These are phyloP conservation scores for Erethizon dorsatum DNA, from an alignment of 2,797 vertebrate species.

Conservation along the genomic window DNA sequence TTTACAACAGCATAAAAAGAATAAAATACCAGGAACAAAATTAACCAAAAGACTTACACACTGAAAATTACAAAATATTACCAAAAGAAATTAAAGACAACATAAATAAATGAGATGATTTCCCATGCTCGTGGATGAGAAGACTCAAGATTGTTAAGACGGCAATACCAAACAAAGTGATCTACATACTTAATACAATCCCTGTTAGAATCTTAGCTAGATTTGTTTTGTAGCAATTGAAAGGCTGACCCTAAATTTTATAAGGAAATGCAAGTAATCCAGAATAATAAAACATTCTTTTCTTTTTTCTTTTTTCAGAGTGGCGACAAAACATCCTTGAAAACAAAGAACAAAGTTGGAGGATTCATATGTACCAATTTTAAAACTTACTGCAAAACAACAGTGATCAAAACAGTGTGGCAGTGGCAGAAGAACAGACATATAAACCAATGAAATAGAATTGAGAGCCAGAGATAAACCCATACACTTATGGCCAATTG, in stretches of 20 bases:
- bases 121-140: neutral
- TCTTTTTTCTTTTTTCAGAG: no score
- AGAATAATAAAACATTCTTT: neutral
- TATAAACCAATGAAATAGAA: neutral
- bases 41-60: slow-evolving; percentile 12
- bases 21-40: neutral
- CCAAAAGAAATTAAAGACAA: slow-evolving; percentile 12
- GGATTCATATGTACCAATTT: slow-evolving; percentile 17
- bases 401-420: neutral
- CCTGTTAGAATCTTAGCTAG: slow-evolving; percentile 43
- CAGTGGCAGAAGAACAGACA: neutral
- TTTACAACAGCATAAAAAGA: neutral
- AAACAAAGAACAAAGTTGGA: neutral
- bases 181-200: neutral
- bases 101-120: neutral
- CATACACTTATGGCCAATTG: neutral
- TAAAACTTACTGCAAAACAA: slow-evolving; percentile 52
- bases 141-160: neutral
- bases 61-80: neutral
- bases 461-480: slow-evolving; percentile 3
- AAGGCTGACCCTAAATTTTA: slow-evolving; percentile 36
- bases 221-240: slow-evolving; percentile 21
- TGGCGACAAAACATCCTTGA: slow-evolving; percentile 35
- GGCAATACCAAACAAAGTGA: neutral
- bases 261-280: slow-evolving; percentile 31